Evolutionary conservation across 2,888 invertebrate genomes (phyloP), one percentile per base, ranked within the genome.

Genomic region (Cheilosia pagana): DNA sequence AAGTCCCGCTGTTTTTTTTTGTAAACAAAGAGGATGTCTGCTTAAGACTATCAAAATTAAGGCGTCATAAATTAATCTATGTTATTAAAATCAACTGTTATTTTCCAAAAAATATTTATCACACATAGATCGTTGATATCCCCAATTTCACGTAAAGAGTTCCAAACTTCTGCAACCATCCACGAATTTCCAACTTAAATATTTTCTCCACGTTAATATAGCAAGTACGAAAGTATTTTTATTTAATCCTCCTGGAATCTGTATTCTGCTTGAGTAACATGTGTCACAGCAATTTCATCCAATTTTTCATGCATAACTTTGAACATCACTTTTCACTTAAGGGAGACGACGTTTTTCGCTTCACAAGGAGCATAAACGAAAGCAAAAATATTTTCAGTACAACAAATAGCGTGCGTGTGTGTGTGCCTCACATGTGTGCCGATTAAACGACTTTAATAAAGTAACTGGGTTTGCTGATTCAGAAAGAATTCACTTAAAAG

Each of bases 251-350:
- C 6, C 31, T 28, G 14, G 23, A 31, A 45, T 65, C 10, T 23
- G 35, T 65, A 52, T 65, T 65, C 50, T 16, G 14, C 70, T 72
- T 62, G 43, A 52, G 45, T 41, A 76, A 67, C 59, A 67, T 60
- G 52, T 68, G 76, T 76, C 67, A 59, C 41, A 59, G 41, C 28
- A 59, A 76, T 43, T 67, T 50, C 48, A 67, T 43, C 52, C 48
- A 43, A 59, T 67, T 52, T 59, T 43, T 52, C 67, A 60, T 52
- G 67, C 59, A 67, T 60, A 60, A 76, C 60, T 76, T 76, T 52
- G 28, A 60, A 75, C 75, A 67, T 67, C 67, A 59, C 67, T 60
- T 76, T 76, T 43, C 76, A 68, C 67, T 71, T 59, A 71, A 19
- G 50, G 50, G 50, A 50, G 5, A n/a, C 3, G 12, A 28, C n/a